Evolutionary conservation across 2,113 vertebrate species (phyloP).

Genomic region (Catharus fuscescens): DNA sequence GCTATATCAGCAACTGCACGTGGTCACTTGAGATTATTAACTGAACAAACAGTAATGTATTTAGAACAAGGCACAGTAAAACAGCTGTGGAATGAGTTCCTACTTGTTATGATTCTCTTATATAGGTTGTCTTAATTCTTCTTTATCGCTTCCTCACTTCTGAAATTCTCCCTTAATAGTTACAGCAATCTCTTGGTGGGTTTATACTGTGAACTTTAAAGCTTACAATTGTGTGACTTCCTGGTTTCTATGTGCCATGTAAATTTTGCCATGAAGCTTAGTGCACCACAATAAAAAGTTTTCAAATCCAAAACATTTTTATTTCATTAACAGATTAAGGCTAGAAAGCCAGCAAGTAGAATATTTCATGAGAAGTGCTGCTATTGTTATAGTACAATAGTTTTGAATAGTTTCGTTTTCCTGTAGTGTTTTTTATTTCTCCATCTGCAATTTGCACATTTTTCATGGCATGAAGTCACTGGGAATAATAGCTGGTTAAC

Average conservation of each 20-base stretch:
- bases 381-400: slow-evolving; percentile 28
- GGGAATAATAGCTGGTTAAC: slow-evolving; percentile 5
- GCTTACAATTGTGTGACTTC: neutral
- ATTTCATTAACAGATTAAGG: neutral
- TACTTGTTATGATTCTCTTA: neutral
- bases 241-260: neutral
- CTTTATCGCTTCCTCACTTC: neutral
- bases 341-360: neutral
- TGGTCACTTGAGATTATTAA: neutral
- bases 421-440: slow-evolving; percentile 11
- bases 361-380: neutral
- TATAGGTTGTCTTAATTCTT: neutral
- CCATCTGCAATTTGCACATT: neutral
- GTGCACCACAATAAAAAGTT: neutral
- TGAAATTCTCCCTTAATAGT: neutral
- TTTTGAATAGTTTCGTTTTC: neutral
- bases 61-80: neutral
- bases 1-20: neutral
- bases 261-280: neutral
- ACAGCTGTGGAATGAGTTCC: neutral
- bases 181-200: neutral
- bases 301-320: neutral
- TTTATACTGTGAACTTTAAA: neutral
- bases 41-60: neutral
- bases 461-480: neutral